Evolutionary conservation across 1,140 invertebrate species (phyloP), one percentile per base, ranked within the genome.

Genomic region (Procambarus virginalis): DNA sequence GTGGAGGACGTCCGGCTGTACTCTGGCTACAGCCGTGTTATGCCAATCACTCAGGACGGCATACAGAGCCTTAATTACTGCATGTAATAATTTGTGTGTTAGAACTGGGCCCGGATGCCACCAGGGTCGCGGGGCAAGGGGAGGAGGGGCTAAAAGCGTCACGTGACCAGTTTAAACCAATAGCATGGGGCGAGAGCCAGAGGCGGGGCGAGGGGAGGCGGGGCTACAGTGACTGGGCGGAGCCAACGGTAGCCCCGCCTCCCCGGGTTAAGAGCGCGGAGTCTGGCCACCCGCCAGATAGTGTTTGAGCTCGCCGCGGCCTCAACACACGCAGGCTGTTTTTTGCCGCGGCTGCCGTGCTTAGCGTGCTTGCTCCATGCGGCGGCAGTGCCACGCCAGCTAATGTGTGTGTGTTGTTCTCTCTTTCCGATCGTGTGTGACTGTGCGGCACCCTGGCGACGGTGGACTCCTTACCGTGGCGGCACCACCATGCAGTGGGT

Each of bases 401-500:
- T 90, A 86, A 91, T 91, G 87, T 70, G 86, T 91, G 91, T 91
- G 89, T 92, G 84, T 88, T 86, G 73, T 89, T 91, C 85, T 91
- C 90, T 91, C 79, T 89, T 88, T 80, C 86, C 79, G 86, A 85
- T 88, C 84, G 84, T 89, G 85, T 91, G 90, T 91, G 86, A 88
- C 83, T 70, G 82, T 87, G 85, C 88, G 81, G 84, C 91, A 91
- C 81, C 88, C 81, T 92, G 90, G 90, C 90, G 90, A 91, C 90
- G 87, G 90, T 91, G 90, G 90, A 91, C 79, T 91, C 86, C 82
- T 55, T 92, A 86, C 84, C 84, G 90, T 91, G 92, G 92, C 90
- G 92, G 78, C 90, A 89, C 87, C 90, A 91, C 89, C 87, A 91
- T 89, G 92, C 90, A 92, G 92, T 91, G 86, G 90, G 87, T 85